These are phyloP conservation scores for Centropus unirufus DNA, from an alignment of 2,113 vertebrate genomes.

Conservation along the genomic window DNA sequence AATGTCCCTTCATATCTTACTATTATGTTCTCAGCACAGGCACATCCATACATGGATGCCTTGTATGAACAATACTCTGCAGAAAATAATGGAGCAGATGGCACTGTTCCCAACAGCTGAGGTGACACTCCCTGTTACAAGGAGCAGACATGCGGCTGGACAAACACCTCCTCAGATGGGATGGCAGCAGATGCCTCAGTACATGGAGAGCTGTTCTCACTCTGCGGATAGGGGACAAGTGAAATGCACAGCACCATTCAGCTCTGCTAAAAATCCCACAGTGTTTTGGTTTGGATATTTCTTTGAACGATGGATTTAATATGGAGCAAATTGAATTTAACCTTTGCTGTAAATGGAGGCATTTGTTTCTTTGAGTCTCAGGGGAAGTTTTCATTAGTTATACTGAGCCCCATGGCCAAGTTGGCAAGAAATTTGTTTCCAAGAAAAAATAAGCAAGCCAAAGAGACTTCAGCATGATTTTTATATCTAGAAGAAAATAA, in stretches of 20 bases:
- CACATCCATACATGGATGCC: not conserved
- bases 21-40: not conserved
- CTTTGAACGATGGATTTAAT: not conserved
- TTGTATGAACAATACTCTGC: not conserved
- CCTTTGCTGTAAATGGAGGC: not conserved
- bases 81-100: not conserved
- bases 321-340: not conserved
- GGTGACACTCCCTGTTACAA: not conserved
- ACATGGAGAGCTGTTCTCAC: not conserved
- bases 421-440: not conserved
- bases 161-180: not conserved
- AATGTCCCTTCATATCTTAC: not conserved
- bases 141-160: not conserved
- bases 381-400: not conserved
- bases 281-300: not conserved
- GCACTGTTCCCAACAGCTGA: not conserved
- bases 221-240: not conserved
- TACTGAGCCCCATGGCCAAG: not conserved
- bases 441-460: not conserved
- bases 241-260: rapidly evolving
- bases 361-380: not conserved
- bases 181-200: not conserved
- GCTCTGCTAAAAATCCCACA: not conserved
- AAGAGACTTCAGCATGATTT: not conserved
- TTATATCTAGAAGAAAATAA: not conserved